Base-by-base conservation (phyloP, 2,888 invertebrate species). In the Adineta ricciae region DNA sequence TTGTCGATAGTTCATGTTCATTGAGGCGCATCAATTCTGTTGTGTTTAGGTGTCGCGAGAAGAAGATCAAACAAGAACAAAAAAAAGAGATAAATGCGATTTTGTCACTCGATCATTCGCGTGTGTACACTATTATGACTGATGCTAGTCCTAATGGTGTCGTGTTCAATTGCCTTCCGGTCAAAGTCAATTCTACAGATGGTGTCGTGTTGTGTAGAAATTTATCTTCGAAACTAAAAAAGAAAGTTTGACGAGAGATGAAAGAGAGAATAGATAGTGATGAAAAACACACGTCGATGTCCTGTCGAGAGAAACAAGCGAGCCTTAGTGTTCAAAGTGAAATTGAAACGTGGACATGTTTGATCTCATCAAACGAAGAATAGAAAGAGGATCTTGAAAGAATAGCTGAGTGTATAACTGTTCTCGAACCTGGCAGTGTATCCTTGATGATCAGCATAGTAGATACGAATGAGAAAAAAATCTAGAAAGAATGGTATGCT, bases 41-140 rank as follows among this genome's bases (percentile, higher is more conserved):
- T 64, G 64, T 64, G 64, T 64, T 64, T 64, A 64, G 64, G 32
- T 64, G 64, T 64, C 64, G 19, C 27, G 32, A 32, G 64, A 64
- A 64, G 64, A 64, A 64, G 64, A 64, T 64, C 64, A 64, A 64
- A 64, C 64, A 64, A 32, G 32, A 64, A 36, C 19, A 32, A 16
- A 64, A 64, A 64, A 64, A 64, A 64, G 32, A 64, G 64, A 64
- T 64, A 64, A 64, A 64, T 64, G 64, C 64, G 64, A 64, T 64
- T 64, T 64, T 64, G 64, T 64, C 64, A 64, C 64, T 64, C 32
- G 32, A 64, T 36, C 16, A 32, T 64, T 64, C 32, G 64, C 64
- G 32, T 64, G 64, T 64, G 64, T 64, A 64, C 32, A 64, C 3
- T 64, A 64, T 32, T 64, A 32, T 27, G 19, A 32, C 27, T 36